Evolutionary conservation across 2,888 invertebrate genomes (phyloP).

Genomic region (Heliothis peltigera): DNA sequence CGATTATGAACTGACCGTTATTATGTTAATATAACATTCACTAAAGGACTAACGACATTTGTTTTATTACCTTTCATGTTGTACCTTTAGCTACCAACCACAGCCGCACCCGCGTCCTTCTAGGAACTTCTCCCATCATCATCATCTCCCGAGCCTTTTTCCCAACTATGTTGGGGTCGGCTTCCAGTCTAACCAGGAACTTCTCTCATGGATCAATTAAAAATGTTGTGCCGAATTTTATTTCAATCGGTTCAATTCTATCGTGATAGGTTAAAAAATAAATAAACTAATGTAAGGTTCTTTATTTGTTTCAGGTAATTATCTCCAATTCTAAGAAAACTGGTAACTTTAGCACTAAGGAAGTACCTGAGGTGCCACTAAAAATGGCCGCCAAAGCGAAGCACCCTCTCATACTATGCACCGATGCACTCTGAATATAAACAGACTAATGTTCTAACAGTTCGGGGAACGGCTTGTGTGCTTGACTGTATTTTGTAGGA

Average conservation of each 20-base stretch:
- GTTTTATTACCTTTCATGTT: too few species aligned
- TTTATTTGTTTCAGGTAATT: constrained; percentile 77
- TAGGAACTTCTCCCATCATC: too few species aligned
- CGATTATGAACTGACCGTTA: constrained; percentile 27
- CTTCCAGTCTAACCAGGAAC: too few species aligned
- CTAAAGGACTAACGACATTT: neutral
- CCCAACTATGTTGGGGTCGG: too few species aligned
- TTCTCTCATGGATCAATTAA: too few species aligned
- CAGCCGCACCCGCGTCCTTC: too few species aligned
- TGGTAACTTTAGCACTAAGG: constrained; percentile 59
- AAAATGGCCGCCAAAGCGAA: constrained; percentile 56
- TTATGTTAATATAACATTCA: constrained; percentile 35
- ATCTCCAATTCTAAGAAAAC: constrained; percentile 56
- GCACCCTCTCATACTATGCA: constrained; percentile 50
- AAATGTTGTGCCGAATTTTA: too few species aligned
- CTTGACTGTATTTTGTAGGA: constrained; percentile 48
- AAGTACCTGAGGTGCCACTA: constrained; percentile 46
- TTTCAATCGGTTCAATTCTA: too few species aligned
- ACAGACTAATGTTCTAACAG: constrained; percentile 38
- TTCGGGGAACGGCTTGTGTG: constrained; percentile 64
- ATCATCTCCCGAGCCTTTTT: too few species aligned
- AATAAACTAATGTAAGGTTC: constrained; percentile 36
- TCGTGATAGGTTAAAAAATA: too few species aligned
- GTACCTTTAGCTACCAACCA: too few species aligned
- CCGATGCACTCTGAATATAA: constrained; percentile 59